A percentile compares a stretch with the other conserved stretches of the same genome.
phyloP scores from a whole-genome alignment of 2,888 invertebrate species.

The Cancer borealis region DNA sequence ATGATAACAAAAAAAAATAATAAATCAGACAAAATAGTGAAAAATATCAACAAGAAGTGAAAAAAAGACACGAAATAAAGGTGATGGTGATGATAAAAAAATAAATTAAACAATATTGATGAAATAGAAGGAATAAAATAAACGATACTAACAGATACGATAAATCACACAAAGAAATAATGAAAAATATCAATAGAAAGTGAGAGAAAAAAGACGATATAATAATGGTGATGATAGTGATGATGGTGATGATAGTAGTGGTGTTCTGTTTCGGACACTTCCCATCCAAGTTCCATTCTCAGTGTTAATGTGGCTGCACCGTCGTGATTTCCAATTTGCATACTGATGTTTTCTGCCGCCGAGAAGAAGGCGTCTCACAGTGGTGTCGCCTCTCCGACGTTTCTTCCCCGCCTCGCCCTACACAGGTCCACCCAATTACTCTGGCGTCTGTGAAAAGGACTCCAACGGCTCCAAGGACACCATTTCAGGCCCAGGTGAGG shows the following conservation, averaged over 20 bases:
- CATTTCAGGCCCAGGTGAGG: background rate
- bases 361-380: background rate
- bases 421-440: background rate
- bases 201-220: background rate
- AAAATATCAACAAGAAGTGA: background rate
- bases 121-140: background rate
- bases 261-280: conserved; percentile 42
- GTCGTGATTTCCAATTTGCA: conserved; percentile 62
- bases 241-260: conserved; percentile 4
- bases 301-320: conserved; percentile 57
- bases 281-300: conserved; percentile 56
- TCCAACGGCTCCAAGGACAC: background rate
- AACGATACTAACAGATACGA: too few species aligned
- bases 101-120: background rate
- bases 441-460: background rate
- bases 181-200: background rate
- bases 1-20: background rate
- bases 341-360: conserved; percentile 57
- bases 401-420: background rate
- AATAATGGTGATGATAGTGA: background rate
- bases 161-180: background rate
- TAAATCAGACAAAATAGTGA: background rate
- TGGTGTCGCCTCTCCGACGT: background rate
- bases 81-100: conserved; percentile 14
- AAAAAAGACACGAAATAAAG: background rate